Conservation (phyloP, 2,113 vertebrate species). For the Puma concolor region DNA sequence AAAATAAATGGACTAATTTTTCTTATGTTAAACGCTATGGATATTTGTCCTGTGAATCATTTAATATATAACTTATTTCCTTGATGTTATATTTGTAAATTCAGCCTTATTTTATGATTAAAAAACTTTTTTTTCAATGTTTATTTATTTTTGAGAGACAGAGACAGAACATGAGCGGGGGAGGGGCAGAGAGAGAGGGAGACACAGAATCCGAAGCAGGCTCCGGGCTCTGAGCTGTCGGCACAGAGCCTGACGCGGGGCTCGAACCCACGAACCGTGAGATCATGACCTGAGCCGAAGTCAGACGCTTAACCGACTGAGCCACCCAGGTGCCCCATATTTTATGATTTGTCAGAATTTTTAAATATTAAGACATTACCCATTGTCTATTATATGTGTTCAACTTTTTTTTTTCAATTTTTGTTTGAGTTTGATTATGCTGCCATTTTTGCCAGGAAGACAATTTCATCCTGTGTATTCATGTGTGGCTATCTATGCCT, state of each 20-base stretch:
- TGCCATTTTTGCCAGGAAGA: neutral
- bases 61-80: neutral
- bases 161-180: no score
- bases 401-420: neutral
- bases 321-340: neutral
- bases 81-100: neutral
- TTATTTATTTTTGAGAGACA: no score
- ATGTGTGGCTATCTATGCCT: neutral
- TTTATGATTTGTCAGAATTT: neutral
- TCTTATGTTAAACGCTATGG: neutral
- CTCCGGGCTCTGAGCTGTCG: accelerated
- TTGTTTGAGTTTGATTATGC: neutral
- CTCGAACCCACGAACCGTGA: no score
- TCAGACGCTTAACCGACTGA: no score
- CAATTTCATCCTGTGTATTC: neutral
- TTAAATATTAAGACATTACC: neutral
- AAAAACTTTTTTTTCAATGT: no score
- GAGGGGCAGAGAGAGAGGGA: no score
- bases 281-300: no score
- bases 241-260: accelerated
- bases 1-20: neutral
- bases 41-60: neutral
- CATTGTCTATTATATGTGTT: no score
- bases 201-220: no score
- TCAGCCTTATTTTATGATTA: neutral